These are phyloP conservation scores for Polydrusus cervinus DNA, from an alignment of 2,888 invertebrate genomes.

Conservation along the genomic window DNA sequence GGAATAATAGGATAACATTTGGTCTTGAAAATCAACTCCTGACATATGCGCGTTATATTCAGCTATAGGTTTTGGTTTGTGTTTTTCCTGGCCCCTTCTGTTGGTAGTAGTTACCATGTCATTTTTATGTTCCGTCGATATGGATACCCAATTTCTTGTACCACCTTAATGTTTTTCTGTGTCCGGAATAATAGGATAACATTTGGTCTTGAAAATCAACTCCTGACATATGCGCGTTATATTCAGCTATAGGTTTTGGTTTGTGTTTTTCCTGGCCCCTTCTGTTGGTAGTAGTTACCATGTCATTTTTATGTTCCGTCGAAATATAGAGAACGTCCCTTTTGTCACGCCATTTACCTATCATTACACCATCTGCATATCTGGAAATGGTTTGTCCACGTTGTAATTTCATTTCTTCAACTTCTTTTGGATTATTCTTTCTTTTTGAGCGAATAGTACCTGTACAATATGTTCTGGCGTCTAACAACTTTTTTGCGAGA, in stretches of 20 bases:
- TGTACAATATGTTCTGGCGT: slow-evolving; percentile 20
- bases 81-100: not conserved
- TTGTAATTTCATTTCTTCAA: not conserved
- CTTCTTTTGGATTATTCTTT: slow-evolving; percentile 15
- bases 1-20: not conserved
- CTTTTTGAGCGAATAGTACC: not conserved
- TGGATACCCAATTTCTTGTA: slow-evolving; percentile 4
- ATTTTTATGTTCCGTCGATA: not conserved
- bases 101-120: not conserved
- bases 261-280: not conserved
- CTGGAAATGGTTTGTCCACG: not conserved
- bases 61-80: not conserved
- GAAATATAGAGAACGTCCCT: not conserved
- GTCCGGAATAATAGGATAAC: not conserved
- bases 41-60: not conserved
- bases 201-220: slow-evolving; percentile 8
- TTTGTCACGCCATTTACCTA: not conserved
- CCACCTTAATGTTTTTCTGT: not conserved
- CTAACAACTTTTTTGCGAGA: slow-evolving; percentile 17
- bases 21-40: slow-evolving; percentile 9
- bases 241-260: not conserved
- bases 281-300: not conserved
- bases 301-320: not conserved
- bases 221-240: slow-evolving; percentile 1
- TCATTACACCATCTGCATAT: not conserved